Percentiles rank a stretch among this genome's conserved stretches.
Conservation (phyloP, 2,113 vertebrate species). For the Erinaceus europaeus region DNA sequence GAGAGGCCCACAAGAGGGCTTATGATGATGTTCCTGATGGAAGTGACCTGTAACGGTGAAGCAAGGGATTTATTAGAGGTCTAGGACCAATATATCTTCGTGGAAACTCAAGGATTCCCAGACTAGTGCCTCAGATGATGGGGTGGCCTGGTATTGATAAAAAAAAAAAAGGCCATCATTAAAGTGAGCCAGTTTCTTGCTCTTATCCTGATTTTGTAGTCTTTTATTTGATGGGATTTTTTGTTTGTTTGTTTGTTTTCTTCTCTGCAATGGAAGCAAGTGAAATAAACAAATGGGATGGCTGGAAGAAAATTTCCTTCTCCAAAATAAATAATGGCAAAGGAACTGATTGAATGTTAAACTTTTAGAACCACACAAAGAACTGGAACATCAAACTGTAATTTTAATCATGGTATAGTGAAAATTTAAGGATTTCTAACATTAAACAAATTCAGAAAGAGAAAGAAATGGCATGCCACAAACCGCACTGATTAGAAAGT, state of each 20-base stretch:
- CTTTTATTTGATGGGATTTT: too few relatives aligned
- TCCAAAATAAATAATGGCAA: conserved; percentile 22
- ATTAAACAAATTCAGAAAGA: conserved; percentile 59
- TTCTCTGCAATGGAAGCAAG: neutral
- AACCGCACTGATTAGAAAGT: conserved; percentile 72
- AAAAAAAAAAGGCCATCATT: too few relatives aligned
- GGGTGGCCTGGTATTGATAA: too few relatives aligned
- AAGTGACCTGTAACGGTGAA: too few relatives aligned
- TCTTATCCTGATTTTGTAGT: too few relatives aligned
- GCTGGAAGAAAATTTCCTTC: neutral
- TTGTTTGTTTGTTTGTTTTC: neutral
- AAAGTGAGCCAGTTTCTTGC: too few relatives aligned
- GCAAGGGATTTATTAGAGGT: too few relatives aligned
- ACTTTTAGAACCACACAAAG: conserved; percentile 19
- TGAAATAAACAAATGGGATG: conserved; percentile 27
- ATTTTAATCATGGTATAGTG: conserved; percentile 42
- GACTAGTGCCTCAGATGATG: too few relatives aligned
- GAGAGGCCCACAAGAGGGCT: too few relatives aligned
- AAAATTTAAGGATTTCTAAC: conserved; percentile 52
- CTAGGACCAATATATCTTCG: too few relatives aligned
- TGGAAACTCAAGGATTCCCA: too few relatives aligned
- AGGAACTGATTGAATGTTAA: neutral
- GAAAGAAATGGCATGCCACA: conserved; percentile 53
- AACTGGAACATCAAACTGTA: conserved; percentile 9
- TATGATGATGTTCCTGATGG: too few relatives aligned